phyloP scores from a whole-genome alignment of 2,797 vertebrate genomes.

The Sphenopsis melanotis region DNA sequence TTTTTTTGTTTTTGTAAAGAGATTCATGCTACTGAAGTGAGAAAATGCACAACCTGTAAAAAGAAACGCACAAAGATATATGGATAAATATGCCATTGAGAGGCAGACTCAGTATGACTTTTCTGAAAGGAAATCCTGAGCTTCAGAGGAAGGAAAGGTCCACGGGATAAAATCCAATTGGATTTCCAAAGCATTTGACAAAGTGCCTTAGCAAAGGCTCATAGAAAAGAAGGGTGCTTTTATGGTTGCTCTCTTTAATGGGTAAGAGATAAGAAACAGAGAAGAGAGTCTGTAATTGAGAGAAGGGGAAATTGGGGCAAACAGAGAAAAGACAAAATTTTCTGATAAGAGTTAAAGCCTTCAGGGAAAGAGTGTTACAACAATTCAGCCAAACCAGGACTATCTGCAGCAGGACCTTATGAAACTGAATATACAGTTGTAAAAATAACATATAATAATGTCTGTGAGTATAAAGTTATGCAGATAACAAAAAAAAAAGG shows the following conservation, averaged over 20 bases:
- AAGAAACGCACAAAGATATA: neutral
- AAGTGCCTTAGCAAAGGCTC: neutral
- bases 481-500: neutral
- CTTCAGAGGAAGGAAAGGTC: neutral
- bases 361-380: neutral
- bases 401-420: neutral
- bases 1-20: neutral
- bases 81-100: neutral
- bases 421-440: neutral
- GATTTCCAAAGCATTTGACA: neutral
- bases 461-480: neutral
- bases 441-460: neutral
- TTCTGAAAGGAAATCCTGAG: neutral
- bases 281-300: neutral
- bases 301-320: neutral
- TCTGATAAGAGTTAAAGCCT: neutral
- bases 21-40: neutral
- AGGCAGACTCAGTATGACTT: neutral
- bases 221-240: neutral
- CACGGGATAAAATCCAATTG: neutral
- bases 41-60: neutral
- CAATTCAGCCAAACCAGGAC: neutral
- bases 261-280: neutral
- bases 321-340: neutral
- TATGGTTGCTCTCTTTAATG: neutral